phyloP scores from a whole-genome alignment of 37 sponge, comb jelly and placozoan genomes.

The Hexactinellida sp. region DNA sequence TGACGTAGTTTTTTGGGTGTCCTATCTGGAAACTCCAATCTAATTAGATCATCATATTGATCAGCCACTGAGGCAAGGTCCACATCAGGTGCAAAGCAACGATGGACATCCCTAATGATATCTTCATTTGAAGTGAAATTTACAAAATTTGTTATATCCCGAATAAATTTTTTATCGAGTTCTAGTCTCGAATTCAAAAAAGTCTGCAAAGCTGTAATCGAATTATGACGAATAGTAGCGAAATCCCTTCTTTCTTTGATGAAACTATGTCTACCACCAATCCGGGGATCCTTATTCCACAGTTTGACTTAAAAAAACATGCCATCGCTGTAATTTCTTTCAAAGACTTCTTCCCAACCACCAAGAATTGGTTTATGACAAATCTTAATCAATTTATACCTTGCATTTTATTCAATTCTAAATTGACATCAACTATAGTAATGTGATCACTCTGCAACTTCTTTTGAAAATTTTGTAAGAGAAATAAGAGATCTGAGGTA shows the following conservation, averaged over 20 bases:
- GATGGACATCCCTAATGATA: neutral
- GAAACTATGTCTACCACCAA: neutral
- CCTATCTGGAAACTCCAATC: neutral
- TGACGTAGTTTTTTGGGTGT: neutral
- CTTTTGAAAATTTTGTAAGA: slow-evolving; percentile 2
- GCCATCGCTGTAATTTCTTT: neutral
- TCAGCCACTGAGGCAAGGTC: neutral
- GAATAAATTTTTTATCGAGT: neutral
- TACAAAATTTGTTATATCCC: neutral
- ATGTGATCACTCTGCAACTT: too few species aligned
- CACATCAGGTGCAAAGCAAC: neutral
- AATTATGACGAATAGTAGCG: neutral
- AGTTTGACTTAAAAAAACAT: neutral
- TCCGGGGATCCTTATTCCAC: neutral
- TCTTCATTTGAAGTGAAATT: neutral
- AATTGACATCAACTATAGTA: neutral
- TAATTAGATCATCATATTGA: neutral
- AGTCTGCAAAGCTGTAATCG: neutral
- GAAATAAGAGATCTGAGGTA: neutral
- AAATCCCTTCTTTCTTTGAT: neutral
- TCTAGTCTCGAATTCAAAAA: neutral
- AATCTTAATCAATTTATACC: neutral
- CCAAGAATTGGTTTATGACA: neutral
- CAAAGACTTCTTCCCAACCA: slow-evolving; percentile 11
- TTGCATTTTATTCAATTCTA: neutral